Conservation (phyloP, 2,888 invertebrate species). For the Melipona bicolor region DNA sequence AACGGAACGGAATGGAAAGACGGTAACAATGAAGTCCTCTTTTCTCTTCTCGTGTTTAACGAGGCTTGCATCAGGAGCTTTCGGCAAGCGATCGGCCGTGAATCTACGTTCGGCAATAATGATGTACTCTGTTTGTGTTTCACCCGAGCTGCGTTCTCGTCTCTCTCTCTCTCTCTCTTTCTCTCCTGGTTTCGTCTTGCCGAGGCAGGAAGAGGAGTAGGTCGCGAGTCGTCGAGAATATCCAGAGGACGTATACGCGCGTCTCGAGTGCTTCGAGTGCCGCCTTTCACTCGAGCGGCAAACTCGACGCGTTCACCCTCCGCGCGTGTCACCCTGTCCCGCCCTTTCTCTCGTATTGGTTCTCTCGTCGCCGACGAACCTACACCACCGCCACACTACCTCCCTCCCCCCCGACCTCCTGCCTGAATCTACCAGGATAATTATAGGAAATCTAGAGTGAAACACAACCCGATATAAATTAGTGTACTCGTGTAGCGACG, state of each 20-base stretch:
- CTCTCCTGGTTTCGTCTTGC: background rate
- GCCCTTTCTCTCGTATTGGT: conserved; percentile 11
- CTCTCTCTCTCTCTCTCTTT: background rate
- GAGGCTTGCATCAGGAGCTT: conserved; percentile 74
- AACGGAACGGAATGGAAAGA: conserved; percentile 15
- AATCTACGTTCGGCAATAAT: conserved; percentile 77
- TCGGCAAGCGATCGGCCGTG: conserved; percentile 76
- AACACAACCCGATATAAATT: conserved; percentile 52
- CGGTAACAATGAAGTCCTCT: conserved; percentile 73
- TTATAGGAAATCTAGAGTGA: conserved; percentile 55
- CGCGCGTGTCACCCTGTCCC: background rate
- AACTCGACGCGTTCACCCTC: background rate
- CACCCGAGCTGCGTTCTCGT: conserved; percentile 13
- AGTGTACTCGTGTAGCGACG: conserved; percentile 46
- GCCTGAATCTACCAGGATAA: conserved; percentile 30
- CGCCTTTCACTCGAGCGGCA: conserved; percentile 15
- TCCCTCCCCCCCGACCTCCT: too few relatives aligned
- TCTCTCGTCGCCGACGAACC: background rate
- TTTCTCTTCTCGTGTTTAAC: conserved; percentile 73
- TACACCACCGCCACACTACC: background rate
- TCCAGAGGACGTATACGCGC: conserved; percentile 44
- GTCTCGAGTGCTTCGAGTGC: conserved; percentile 32
- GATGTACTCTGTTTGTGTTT: conserved; percentile 72
- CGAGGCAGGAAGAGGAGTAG: conserved; percentile 18
- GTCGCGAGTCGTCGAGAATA: conserved; percentile 54